Percentiles rank a stretch among this genome's conserved stretches.
These are phyloP conservation scores for Mormyrops boulengeri DNA, from an alignment of 2,797 vertebrate species.

Conservation along the genomic window DNA sequence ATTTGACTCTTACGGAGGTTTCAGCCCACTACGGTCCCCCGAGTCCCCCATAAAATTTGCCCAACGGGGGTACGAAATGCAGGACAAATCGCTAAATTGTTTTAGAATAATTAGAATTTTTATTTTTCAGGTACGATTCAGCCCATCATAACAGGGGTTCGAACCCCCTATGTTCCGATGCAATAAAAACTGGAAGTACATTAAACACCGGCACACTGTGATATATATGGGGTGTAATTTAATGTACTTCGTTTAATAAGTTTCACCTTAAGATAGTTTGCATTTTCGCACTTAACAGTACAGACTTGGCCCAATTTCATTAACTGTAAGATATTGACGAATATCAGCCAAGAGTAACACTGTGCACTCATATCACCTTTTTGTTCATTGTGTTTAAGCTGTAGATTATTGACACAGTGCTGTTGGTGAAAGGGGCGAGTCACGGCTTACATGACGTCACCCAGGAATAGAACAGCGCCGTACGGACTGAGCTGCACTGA, in stretches of 20 bases:
- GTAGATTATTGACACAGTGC: constrained; percentile 35
- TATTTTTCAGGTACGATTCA: neutral
- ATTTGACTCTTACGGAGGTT: neutral
- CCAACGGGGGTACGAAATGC: neutral
- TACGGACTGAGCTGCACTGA: neutral
- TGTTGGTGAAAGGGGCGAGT: constrained; percentile 41
- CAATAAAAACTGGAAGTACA: neutral
- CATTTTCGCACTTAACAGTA: neutral
- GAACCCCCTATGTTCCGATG: neutral
- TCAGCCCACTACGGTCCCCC: neutral
- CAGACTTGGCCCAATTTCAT: neutral
- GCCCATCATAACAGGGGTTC: neutral
- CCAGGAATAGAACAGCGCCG: neutral
- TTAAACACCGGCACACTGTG: neutral
- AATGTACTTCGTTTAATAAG: neutral
- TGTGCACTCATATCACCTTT: neutral
- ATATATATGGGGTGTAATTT: neutral
- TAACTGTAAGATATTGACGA: neutral
- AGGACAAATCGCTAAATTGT: neutral
- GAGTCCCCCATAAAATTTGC: neutral
- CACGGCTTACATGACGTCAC: constrained; percentile 5
- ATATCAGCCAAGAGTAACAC: neutral
- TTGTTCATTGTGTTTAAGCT: neutral
- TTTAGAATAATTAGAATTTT: neutral
- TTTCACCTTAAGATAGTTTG: neutral